These are phyloP conservation scores for Paramuricea clavata DNA, from an alignment of 92 coral and sea anemone genomes.

Conservation along the genomic window DNA sequence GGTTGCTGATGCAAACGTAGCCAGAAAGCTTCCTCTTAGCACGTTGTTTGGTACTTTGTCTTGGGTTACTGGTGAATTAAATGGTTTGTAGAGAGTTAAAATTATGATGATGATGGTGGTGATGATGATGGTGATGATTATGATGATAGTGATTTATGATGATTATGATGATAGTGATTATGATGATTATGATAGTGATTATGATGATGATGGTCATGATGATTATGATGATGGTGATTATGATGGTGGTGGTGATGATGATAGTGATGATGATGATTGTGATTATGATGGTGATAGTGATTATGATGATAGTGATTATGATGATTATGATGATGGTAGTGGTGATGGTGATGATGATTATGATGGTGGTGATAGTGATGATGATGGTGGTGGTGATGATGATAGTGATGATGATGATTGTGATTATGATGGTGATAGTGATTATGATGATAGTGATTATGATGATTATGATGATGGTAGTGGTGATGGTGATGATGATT, in stretches of 20 bases:
- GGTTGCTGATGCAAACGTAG: slow-evolving; percentile 96
- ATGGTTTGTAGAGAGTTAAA: neutral
- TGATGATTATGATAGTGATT: too few relatives aligned
- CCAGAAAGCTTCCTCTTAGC: slow-evolving; percentile 86
- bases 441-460: too few relatives aligned
- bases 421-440: too few relatives aligned
- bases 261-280: neutral
- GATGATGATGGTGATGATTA: too few relatives aligned
- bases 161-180: neutral
- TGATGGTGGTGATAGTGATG: neutral
- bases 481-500: too few relatives aligned
- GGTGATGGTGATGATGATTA: neutral
- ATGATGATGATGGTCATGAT: too few relatives aligned
- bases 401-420: neutral
- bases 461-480: too few relatives aligned
- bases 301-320: too few relatives aligned
- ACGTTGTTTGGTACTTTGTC: slow-evolving; percentile 87
- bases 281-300: too few relatives aligned
- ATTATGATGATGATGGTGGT: too few relatives aligned
- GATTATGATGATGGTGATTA: neutral
- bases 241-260: neutral
- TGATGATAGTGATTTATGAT: too few relatives aligned
- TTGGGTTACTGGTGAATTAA: slow-evolving; percentile 72
- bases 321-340: too few relatives aligned
- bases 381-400: neutral